Base-by-base conservation (phyloP, 2,888 invertebrate species). In the Pegoplata infirma region DNA sequence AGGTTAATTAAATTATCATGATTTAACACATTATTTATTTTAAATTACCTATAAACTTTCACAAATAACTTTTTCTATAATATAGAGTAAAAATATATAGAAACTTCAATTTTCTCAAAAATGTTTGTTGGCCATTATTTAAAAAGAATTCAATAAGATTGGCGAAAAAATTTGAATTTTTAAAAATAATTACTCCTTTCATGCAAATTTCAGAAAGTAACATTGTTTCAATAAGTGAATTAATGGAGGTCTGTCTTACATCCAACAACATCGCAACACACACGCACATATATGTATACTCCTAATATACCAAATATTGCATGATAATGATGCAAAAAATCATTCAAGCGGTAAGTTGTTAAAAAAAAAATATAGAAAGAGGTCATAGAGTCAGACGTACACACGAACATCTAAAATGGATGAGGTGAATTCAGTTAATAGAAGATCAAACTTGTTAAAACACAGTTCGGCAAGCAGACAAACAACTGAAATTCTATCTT, bases 21-120 rank as follows among this genome's bases (percentile, higher is more conserved):
- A 47, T 74, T 74, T 74, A 61, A 67, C 67, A 74, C 67, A 61
- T 74, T 74, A 74, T 55, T 74, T 68, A 53, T 21, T 55, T 53
- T 67, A 74, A 67, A 74, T 47, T 40, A 61, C 46, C 59, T 19
- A 23, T 55, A 74, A 32, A 19, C 67, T 61, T 53, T 53, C 59
- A 25, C 46, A 53, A 32, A 74, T 61, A 56, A 61, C 59, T 67
- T 49, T 23, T 59, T 8, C 46, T 53, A 47, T 59, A 55, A n/a
- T n/a, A 46, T 23, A 46, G 40, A 12, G n/a, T 17, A 12, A 36
- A 36, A 36, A 36, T n/a, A n/a, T n/a, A n/a, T n/a, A n/a, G 12
- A 40, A 40, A 14, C n/a, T 0, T 32, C 1, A n/a, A n/a, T n/a
- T n/a, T n/a, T n/a, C n/a, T n/a, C n/a, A n/a, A n/a, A n/a, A n/a